Evolutionary conservation across 2,113 vertebrate species (phyloP).

Genomic region (Ciconia stormi): DNA sequence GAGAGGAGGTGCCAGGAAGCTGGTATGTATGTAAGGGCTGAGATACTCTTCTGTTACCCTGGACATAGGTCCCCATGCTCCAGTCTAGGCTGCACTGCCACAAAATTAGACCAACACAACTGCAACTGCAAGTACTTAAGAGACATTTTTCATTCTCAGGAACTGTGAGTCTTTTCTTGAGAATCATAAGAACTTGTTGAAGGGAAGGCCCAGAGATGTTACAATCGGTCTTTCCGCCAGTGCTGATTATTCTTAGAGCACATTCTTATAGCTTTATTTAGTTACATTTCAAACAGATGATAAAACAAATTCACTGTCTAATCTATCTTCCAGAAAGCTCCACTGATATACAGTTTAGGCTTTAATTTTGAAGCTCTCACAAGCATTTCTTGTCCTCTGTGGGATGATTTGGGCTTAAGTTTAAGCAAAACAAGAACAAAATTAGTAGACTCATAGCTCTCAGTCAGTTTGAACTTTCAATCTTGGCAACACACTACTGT

Average conservation of each 20-base stretch:
- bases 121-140: background rate
- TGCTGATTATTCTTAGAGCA: background rate
- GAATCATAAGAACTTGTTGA: background rate
- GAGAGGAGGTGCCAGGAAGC: too few species aligned
- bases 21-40: background rate
- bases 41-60: background rate
- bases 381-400: background rate
- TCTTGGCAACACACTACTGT: background rate
- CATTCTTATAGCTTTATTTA: background rate
- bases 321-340: background rate
- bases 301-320: background rate
- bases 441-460: background rate
- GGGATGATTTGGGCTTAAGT: background rate
- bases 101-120: background rate
- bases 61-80: background rate
- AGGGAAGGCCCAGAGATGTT: background rate
- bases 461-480: background rate
- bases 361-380: background rate
- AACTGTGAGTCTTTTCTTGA: background rate
- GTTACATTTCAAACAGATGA: background rate
- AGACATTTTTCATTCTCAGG: background rate
- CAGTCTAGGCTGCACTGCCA: background rate
- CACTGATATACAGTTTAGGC: background rate
- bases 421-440: background rate
- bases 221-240: background rate